A percentile compares a stretch with the other conserved stretches of the same genome.
phyloP scores from a whole-genome alignment of 92 coral and sea anemone genomes.

The Zoanthus sansibaricus region DNA sequence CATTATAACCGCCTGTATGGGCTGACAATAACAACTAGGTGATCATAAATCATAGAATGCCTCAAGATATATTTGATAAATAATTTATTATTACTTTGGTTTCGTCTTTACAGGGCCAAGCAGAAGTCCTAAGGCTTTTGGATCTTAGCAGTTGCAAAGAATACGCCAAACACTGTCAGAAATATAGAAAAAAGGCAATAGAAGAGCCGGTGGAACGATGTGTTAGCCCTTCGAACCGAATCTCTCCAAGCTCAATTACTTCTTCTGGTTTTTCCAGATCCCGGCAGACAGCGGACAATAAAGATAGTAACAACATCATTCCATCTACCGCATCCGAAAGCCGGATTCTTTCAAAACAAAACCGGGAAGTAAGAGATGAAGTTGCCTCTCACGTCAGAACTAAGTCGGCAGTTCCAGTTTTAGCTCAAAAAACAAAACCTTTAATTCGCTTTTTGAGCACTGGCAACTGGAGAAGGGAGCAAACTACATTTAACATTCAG shows the following conservation, averaged over 20 bases:
- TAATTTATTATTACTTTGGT: neutral
- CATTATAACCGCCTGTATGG: no score
- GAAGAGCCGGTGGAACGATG: slow-evolving; percentile 23
- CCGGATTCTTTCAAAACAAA: slow-evolving; percentile 8
- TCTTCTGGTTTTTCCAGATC: slow-evolving; percentile 6
- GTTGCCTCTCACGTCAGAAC: neutral
- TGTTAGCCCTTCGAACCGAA: slow-evolving; percentile 40
- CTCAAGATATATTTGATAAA: no score
- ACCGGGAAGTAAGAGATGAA: neutral
- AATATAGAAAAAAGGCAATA: slow-evolving; percentile 66
- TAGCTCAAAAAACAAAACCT: slow-evolving; percentile 1
- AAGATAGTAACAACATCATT: neutral
- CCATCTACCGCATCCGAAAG: slow-evolving; percentile 30
- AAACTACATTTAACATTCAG: slow-evolving; percentile 5
- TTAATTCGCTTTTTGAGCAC: neutral
- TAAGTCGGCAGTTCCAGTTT: slow-evolving; percentile 25
- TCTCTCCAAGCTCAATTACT: slow-evolving; percentile 40
- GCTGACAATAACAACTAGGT: no score
- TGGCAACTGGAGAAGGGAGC: neutral
- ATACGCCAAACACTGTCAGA: slow-evolving; percentile 68
- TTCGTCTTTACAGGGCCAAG: slow-evolving; percentile 74
- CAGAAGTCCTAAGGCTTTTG: slow-evolving; percentile 83
- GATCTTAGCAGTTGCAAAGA: slow-evolving; percentile 83
- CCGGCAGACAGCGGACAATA: neutral
- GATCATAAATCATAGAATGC: no score